Percentiles rank a stretch among this genome's conserved stretches.
Evolutionary conservation across 2,888 invertebrate genomes (phyloP).

Genomic region (Dolomedes plantarius): DNA sequence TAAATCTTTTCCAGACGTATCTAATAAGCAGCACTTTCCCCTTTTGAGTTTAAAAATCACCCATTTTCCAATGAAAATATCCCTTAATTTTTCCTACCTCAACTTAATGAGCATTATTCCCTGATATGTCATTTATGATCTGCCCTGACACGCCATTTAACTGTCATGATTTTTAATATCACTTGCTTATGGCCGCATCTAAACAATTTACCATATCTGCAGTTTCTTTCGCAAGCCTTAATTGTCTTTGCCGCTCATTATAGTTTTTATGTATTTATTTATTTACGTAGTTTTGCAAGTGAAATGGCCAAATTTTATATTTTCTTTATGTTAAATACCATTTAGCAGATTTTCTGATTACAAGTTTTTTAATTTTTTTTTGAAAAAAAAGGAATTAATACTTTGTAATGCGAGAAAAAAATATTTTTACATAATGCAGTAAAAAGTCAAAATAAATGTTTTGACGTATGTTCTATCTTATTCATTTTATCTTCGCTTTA

Average conservation of each 20-base stretch:
- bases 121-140: conserved; percentile 32
- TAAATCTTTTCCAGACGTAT: neutral
- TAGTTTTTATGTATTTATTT: neutral
- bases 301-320: conserved; percentile 1
- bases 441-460: too few species aligned
- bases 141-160: neutral
- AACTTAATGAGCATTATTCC: conserved; percentile 24
- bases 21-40: neutral
- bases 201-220: conserved; percentile 22
- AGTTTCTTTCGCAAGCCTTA: conserved; percentile 10
- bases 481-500: too few species aligned
- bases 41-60: neutral
- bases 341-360: too few species aligned
- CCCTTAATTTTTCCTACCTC: conserved; percentile 30
- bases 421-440: too few species aligned
- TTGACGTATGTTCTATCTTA: too few species aligned
- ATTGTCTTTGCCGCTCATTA: conserved; percentile 28
- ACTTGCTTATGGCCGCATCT: conserved; percentile 4
- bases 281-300: too few species aligned
- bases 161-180: conserved; percentile 28
- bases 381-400: too few species aligned
- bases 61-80: neutral
- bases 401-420: too few species aligned
- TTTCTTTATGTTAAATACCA: too few species aligned
- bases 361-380: too few species aligned